A percentile compares a stretch with the other conserved stretches of the same genome.
These are phyloP conservation scores for Phrynocephalus vlangalii DNA, from an alignment of 2,797 vertebrate species.

Conservation along the genomic window DNA sequence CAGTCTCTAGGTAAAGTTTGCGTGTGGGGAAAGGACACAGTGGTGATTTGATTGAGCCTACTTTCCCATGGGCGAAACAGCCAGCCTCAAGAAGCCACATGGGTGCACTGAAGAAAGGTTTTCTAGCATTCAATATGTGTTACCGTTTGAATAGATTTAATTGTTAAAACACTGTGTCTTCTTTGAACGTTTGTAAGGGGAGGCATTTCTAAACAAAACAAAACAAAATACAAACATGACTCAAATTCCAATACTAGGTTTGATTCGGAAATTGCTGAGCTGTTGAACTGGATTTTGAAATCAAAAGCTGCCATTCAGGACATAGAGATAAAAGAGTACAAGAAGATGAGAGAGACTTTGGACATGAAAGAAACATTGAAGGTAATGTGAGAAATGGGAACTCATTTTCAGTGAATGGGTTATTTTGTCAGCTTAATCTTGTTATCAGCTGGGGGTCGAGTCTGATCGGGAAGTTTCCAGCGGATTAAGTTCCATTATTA, in stretches of 20 bases:
- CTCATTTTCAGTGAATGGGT: conserved; percentile 50
- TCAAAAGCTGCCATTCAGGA: conserved; percentile 82
- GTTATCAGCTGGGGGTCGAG: conserved; percentile 57
- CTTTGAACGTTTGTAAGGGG: background rate
- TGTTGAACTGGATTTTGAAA: conserved; percentile 85
- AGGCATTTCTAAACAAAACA: conserved; percentile 9
- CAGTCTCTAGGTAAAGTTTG: background rate
- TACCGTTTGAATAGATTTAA: background rate
- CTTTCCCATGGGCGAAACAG: background rate
- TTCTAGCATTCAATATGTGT: conserved; percentile 5
- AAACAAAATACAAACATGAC: conserved; percentile 8
- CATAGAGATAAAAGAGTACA: conserved; percentile 83
- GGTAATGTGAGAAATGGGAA: conserved; percentile 77
- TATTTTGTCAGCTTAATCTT: conserved; percentile 57
- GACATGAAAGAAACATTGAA: conserved; percentile 83
- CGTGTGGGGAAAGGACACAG: background rate
- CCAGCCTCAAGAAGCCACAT: background rate
- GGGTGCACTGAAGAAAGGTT: background rate
- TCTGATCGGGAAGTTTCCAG: conserved; percentile 30
- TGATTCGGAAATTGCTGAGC: conserved; percentile 82
- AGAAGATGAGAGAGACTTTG: conserved; percentile 79
- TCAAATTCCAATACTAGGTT: conserved; percentile 81
- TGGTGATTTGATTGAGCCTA: background rate
- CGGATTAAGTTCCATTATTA: conserved; percentile 52
- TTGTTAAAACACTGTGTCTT: background rate